Percentiles rank a stretch among this genome's conserved stretches.
Conservation (phyloP, 2,888 invertebrate genomes). For the Meghimatium bilineatum region DNA sequence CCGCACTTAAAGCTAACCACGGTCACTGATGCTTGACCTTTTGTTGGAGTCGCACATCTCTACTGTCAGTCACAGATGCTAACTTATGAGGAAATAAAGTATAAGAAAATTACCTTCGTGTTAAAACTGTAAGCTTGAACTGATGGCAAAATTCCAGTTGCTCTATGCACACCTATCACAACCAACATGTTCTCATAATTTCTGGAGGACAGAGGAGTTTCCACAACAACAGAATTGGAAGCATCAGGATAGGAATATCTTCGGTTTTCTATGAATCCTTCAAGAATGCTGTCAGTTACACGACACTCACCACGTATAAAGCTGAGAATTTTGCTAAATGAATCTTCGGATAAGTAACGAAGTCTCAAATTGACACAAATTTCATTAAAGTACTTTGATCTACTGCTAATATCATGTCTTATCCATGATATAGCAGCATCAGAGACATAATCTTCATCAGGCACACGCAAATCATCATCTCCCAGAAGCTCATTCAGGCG, state of each 20-base stretch:
- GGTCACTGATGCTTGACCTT: too few relatives aligned
- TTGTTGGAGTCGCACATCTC: too few relatives aligned
- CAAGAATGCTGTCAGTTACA: constrained; percentile 43
- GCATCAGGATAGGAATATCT: constrained; percentile 47
- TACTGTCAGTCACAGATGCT: too few relatives aligned
- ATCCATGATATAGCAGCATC: constrained; percentile 85
- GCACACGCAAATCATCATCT: constrained; percentile 88
- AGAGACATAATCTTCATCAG: constrained; percentile 88
- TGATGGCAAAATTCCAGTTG: constrained; percentile 55
- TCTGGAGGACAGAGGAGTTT: constrained; percentile 50
- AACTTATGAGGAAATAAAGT: not conserved
- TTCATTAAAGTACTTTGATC: constrained; percentile 47
- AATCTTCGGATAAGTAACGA: constrained; percentile 48
- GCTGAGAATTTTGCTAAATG: constrained; percentile 46
- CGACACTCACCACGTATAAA: constrained; percentile 48
- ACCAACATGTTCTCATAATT: constrained; percentile 57
- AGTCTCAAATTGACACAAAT: constrained; percentile 50
- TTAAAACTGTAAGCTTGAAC: constrained; percentile 58
- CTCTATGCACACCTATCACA: constrained; percentile 53
- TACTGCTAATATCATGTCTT: constrained; percentile 78
- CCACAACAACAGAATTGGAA: constrained; percentile 42
- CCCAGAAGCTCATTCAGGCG: constrained; percentile 87
- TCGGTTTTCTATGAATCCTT: constrained; percentile 38
- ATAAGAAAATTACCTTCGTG: constrained; percentile 34
- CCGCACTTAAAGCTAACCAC: too few relatives aligned